phyloP scores from a whole-genome alignment of 2,113 vertebrate genomes.

The Mixornis gularis region DNA sequence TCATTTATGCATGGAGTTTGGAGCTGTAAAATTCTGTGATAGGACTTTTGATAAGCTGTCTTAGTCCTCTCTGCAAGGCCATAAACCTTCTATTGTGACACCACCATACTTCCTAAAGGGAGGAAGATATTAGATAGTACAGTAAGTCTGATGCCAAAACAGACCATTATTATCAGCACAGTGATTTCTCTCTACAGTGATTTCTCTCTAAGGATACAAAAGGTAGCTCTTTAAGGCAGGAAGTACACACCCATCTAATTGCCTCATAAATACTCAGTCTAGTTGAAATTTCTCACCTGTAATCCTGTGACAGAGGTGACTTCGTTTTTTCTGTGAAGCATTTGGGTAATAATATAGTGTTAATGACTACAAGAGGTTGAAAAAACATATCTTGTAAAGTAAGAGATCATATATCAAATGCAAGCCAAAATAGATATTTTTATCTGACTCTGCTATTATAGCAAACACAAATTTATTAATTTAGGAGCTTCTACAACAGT shows the following conservation, averaged over 20 bases:
- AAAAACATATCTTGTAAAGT: neutral
- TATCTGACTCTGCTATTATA: neutral
- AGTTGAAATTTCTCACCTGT: neutral
- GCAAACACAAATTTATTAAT: neutral
- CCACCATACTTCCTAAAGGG: neutral
- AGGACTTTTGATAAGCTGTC: neutral
- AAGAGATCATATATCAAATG: neutral
- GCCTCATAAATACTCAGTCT: neutral
- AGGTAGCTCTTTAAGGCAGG: neutral
- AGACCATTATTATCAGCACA: neutral
- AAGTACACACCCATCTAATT: conserved; percentile 16
- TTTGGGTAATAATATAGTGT: neutral
- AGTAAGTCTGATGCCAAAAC: neutral
- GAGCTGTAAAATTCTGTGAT: neutral
- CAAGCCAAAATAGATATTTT: neutral
- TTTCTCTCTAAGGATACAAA: neutral
- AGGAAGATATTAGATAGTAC: neutral
- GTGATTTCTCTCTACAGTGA: neutral
- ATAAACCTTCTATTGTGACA: neutral
- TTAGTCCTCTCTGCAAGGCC: neutral
- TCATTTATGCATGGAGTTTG: neutral
- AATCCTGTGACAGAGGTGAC: neutral
- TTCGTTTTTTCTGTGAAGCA: neutral
- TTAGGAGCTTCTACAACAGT: neutral
- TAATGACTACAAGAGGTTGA: neutral